Base-by-base conservation (phyloP, 2,113 vertebrate species). In the Scartelaos histophorus region DNA sequence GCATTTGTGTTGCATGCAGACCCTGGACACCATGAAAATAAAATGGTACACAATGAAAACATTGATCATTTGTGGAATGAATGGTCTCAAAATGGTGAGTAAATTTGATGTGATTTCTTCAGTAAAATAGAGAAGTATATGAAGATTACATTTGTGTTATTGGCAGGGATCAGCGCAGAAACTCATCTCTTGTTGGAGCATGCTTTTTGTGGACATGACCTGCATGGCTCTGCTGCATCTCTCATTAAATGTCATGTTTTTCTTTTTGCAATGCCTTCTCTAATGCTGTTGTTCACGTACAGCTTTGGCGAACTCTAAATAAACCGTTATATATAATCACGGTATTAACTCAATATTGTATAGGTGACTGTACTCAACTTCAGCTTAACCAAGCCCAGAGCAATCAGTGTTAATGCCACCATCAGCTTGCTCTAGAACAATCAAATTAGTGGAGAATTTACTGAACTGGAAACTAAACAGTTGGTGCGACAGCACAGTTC, bases 41-140 rank as follows among this genome's bases (percentile, higher is more conserved):
- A 76, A 5, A 79, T 77, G 16, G 78, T 81, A 62, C 88, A 81
- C 16, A 62, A 80, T 0, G 84, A 87, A 29, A 87, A 92, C 3
- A 61, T 78, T 49, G 88, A 88, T 69, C 92, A 88, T 69, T 85
- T 91, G 61, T 93, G 92, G 91, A 83, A 94, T 1, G 88, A 94
- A 57, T 94, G 91, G 92, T 92, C 92, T 1, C 73, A 91, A 12
- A 91, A 92, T 19, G 91, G 93, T 94, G 80, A 35, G 85, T 74
- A 64, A 49, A 16, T 53, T 54, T 2, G 10, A 38, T 1, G 15
- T 24, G 29, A 11, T 34, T 19, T 19, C 19, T 35, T 43, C 10
- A 12, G 21, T 17, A 35, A n/a, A 34, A 61, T 2, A 61, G 5
- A 56, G 1, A 60, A 11, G 29, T 11, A 64, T 46, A 1, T 47